Base-by-base conservation (phyloP, 2,797 vertebrate genomes). In the Clamator glandarius region DNA sequence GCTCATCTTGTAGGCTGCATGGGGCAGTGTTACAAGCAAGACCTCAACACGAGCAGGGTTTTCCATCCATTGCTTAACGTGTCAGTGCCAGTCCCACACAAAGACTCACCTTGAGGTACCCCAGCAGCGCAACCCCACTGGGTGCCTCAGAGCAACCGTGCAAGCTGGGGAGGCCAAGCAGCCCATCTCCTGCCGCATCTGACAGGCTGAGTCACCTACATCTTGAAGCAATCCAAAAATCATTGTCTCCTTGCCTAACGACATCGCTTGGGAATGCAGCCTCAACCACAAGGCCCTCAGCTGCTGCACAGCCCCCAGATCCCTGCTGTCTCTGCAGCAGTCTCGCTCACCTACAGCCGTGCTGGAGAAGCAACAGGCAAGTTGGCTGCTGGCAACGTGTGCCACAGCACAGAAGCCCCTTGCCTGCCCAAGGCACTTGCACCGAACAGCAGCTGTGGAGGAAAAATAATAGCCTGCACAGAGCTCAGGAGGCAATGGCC, bases 161-260 rank as follows among this genome's bases (percentile, higher is more conserved):
- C 29, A 50, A 42, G 42, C 84, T n/a, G 39, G 50, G 44, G 63
- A 69, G 55, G 84, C 12, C 66, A 72, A 31, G 66, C 79, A 89
- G 83, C 69, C 35, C 48, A 70, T 46, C 63, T 44, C 72, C 80
- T 39, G 52, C 83, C 68, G 66, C 8, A 64, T 62, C 20, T 31
- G 48, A 31, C 39, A 39, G 72, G 67, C 86, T 13, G 19, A 80
- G 72, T 55, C 8, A 18, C 68, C 79, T 31, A 54, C 93, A 96
- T 93, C 95, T 95, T 97, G 95, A 96, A 96, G 85, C 79, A 89
- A 96, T 95, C 83, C 17, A 1, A 58, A 86, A 89, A 67, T 79
- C 81, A 63, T 9, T 67, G 88, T 94, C 86, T 95, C 79, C 76
- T 48, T 70, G 76, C 82, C 94, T 92, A 83, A 93, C 82, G 35